Percentiles rank a stretch among this genome's conserved stretches.
phyloP scores from a whole-genome alignment of 2,888 invertebrate genomes.

The Xylocampa areola region DNA sequence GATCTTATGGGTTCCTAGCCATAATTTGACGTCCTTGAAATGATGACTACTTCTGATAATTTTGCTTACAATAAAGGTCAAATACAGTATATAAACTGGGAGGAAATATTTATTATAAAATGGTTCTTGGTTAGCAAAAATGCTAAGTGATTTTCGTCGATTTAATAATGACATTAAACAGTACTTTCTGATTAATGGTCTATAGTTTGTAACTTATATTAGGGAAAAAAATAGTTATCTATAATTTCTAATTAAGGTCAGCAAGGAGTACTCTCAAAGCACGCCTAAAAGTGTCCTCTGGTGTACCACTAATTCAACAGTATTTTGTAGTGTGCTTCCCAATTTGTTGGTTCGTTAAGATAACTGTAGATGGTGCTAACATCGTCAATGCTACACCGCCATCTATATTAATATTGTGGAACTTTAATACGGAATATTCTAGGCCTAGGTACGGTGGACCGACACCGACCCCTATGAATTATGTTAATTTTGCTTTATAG shows the following conservation, averaged over 20 bases:
- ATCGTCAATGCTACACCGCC: constrained; percentile 56
- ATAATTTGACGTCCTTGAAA: constrained; percentile 47
- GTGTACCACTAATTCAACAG: constrained; percentile 21
- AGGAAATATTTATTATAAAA: constrained; percentile 56
- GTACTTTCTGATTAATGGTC: background rate
- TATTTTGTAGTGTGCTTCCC: constrained; percentile 7
- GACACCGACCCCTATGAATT: constrained; percentile 31
- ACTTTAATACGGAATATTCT: constrained; percentile 44
- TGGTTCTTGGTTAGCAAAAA: constrained; percentile 25
- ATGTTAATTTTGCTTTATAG: constrained; percentile 61
- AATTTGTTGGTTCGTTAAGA: constrained; percentile 27
- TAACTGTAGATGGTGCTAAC: constrained; percentile 65
- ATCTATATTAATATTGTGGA: constrained; percentile 62
- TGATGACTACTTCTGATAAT: constrained; percentile 42
- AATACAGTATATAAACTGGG: constrained; percentile 41
- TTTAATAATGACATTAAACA: constrained; percentile 3
- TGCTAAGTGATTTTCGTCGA: constrained; percentile 17
- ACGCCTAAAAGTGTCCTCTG: constrained; percentile 47
- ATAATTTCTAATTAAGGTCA: background rate
- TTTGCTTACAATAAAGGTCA: constrained; percentile 46
- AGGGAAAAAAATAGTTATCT: background rate
- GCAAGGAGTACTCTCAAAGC: background rate
- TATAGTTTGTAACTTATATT: background rate
- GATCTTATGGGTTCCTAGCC: constrained; percentile 43
- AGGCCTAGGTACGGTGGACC: background rate